Conservation (phyloP, 2,113 vertebrate genomes). For the Ovis canadensis region DNA sequence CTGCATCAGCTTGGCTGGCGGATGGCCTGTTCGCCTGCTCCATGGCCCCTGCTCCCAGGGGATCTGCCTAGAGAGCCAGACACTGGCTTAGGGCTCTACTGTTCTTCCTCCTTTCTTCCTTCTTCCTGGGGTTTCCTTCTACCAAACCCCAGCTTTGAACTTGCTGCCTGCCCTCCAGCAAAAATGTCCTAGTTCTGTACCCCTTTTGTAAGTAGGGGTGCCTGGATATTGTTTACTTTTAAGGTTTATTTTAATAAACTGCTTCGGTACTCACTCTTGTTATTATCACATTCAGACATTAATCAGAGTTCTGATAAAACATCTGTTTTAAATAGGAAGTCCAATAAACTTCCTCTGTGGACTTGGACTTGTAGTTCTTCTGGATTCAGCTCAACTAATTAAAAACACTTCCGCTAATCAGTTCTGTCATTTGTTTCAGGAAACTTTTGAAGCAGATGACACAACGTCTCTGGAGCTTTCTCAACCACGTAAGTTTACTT, state of each 20-base stretch:
- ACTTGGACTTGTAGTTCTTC: slow-evolving; percentile 46
- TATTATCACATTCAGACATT: slow-evolving; percentile 50
- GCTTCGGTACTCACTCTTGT: not conserved
- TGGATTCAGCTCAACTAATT: slow-evolving; percentile 64
- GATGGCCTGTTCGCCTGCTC: not conserved
- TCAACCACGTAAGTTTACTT: slow-evolving; percentile 25
- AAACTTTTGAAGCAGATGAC: slow-evolving; percentile 61
- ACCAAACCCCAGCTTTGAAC: slow-evolving; percentile 4
- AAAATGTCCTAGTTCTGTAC: not conserved
- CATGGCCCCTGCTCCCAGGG: not conserved
- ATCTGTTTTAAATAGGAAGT: slow-evolving; percentile 69
- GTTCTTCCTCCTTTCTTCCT: not conserved
- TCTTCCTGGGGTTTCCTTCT: not conserved
- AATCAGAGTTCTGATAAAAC: slow-evolving; percentile 53
- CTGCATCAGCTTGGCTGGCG: not conserved
- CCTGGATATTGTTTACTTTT: not conserved
- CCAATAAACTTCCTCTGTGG: slow-evolving; percentile 56
- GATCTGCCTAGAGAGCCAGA: not conserved
- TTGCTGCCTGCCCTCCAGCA: not conserved
- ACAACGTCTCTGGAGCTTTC: slow-evolving; percentile 36
- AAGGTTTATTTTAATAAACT: slow-evolving; percentile 3
- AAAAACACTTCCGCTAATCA: slow-evolving; percentile 61
- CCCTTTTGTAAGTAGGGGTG: not conserved
- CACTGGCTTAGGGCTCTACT: not conserved
- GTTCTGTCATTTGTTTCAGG: slow-evolving; percentile 53